Percentiles rank a stretch among this genome's conserved stretches.
These are phyloP conservation scores for Drosophila cyrtoloma DNA, from an alignment of 2,888 invertebrate genomes.

Conservation along the genomic window DNA sequence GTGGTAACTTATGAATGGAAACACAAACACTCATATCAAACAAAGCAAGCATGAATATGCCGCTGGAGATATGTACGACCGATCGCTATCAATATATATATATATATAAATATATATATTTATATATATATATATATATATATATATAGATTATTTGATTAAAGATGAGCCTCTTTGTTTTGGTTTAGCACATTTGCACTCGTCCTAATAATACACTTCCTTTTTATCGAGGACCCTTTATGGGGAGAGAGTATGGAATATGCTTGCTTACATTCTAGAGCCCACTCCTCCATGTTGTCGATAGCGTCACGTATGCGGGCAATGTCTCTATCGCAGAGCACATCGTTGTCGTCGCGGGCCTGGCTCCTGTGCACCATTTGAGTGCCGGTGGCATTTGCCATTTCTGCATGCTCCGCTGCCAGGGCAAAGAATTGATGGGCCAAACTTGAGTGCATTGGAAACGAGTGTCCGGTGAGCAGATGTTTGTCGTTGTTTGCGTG, in stretches of 20 bases:
- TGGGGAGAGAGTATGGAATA: background rate
- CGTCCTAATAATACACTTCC: background rate
- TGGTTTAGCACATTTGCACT: background rate
- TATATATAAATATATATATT: too few relatives aligned
- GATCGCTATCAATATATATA: background rate
- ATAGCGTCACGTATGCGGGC: slow-evolving; percentile 71
- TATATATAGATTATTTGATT: too few relatives aligned
- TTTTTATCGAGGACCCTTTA: background rate
- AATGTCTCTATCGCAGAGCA: slow-evolving; percentile 73
- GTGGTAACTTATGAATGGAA: slow-evolving; percentile 25
- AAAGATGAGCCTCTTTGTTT: background rate
- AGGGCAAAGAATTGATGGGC: slow-evolving; percentile 77
- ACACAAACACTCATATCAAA: background rate
- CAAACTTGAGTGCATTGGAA: slow-evolving; percentile 71
- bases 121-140: too few relatives aligned
- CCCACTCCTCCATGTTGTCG: slow-evolving; percentile 81
- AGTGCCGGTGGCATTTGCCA: slow-evolving; percentile 29
- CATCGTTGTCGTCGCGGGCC: slow-evolving; percentile 49
- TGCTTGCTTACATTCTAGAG: slow-evolving; percentile 82
- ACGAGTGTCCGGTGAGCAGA: slow-evolving; percentile 58
- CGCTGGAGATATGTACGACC: background rate
- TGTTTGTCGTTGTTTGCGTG: slow-evolving; percentile 12
- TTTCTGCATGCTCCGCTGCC: slow-evolving; percentile 46
- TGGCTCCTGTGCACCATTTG: slow-evolving; percentile 29
- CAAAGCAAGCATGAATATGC: background rate